These are phyloP conservation scores for Hyphantria cunea DNA, from an alignment of 1,140 invertebrate genomes.

Conservation along the genomic window DNA sequence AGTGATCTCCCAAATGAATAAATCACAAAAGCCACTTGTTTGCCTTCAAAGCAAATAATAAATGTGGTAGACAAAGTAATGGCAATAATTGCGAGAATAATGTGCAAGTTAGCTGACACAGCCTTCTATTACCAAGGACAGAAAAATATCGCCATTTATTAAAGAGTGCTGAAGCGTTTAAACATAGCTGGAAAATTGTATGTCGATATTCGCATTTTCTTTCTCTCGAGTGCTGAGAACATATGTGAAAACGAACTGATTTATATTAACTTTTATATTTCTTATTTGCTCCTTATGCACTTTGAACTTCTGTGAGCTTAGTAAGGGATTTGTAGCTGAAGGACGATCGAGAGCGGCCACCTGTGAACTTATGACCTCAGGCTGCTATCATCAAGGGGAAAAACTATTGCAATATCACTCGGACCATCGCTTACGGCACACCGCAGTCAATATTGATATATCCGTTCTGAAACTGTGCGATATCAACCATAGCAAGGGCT, in stretches of 20 bases:
- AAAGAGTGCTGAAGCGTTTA: conserved; percentile 47
- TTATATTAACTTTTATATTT: not conserved
- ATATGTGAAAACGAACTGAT: not conserved
- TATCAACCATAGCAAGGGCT: no score
- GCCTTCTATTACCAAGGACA: conserved; percentile 38
- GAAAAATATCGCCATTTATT: conserved; percentile 53
- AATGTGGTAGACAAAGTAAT: conserved; percentile 37
- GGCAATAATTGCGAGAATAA: conserved; percentile 47
- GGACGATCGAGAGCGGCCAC: not conserved
- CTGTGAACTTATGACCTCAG: conserved; percentile 2
- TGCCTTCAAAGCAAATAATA: conserved; percentile 35
- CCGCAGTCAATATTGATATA: not conserved
- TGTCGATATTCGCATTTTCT: conserved; percentile 25
- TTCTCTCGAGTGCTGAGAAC: conserved; percentile 1
- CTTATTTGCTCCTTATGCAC: not conserved
- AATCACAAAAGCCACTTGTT: conserved; percentile 23
- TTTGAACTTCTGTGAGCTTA: not conserved
- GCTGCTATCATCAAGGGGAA: not conserved
- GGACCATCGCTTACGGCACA: not conserved
- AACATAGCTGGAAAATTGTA: conserved; percentile 24
- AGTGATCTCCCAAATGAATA: conserved; percentile 9
- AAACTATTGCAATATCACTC: conserved; percentile 5
- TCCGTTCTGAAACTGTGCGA: no score
- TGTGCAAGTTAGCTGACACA: conserved; percentile 40
- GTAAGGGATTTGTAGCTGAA: not conserved